Conservation (phyloP, 1,140 invertebrate genomes). For the Pomacea maculata region DNA sequence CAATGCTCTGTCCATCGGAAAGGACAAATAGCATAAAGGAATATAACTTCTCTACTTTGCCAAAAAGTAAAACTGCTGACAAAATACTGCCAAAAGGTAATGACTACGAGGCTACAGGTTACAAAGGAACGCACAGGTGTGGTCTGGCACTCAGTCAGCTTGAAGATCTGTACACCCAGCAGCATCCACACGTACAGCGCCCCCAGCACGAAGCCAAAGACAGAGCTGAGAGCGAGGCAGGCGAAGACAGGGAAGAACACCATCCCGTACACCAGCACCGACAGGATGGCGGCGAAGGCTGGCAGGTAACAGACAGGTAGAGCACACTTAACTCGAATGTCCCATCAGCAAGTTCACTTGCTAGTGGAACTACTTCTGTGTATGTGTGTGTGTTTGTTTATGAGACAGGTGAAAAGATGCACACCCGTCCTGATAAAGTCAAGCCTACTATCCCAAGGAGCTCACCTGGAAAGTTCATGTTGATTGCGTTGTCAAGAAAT, state of each 20-base stretch:
- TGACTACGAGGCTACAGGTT: neutral
- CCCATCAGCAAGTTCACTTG: too few species aligned
- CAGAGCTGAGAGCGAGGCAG: slow-evolving; percentile 27
- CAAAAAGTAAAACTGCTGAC: neutral
- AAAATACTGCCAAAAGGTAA: too few species aligned
- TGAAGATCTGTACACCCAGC: slow-evolving; percentile 21
- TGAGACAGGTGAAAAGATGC: too few species aligned
- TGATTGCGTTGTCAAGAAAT: too few species aligned
- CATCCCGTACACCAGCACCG: slow-evolving; percentile 45
- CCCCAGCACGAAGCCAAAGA: slow-evolving; percentile 30
- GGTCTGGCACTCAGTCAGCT: slow-evolving; percentile 20
- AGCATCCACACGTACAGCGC: slow-evolving; percentile 37
- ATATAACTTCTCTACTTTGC: neutral
- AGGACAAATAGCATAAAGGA: neutral
- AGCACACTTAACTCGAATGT: too few species aligned
- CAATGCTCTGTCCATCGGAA: neutral
- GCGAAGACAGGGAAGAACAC: slow-evolving; percentile 43
- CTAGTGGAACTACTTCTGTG: too few species aligned
- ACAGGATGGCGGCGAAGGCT: slow-evolving; percentile 38
- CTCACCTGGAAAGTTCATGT: too few species aligned
- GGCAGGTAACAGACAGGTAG: neutral
- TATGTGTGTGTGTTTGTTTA: too few species aligned
- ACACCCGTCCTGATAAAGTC: too few species aligned
- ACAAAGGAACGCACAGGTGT: slow-evolving; percentile 21
- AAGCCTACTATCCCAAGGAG: too few species aligned